phyloP scores from a whole-genome alignment of 2,797 vertebrate species.

The Huso huso region DNA sequence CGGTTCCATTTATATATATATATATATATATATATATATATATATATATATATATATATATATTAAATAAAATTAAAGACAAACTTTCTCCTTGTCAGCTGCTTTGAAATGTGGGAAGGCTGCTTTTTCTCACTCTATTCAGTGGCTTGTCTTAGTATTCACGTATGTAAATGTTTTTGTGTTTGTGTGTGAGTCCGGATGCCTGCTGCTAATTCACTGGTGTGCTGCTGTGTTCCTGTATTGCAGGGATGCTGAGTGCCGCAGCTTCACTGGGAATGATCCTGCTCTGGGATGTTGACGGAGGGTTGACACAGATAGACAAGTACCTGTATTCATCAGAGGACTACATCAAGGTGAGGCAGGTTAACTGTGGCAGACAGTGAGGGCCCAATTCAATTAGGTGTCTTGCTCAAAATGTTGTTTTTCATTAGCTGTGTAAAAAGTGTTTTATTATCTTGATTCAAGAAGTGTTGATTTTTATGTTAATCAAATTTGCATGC shows the following conservation, averaged over 20 bases:
- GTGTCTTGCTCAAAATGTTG: neutral
- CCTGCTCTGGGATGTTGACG: conserved; percentile 93
- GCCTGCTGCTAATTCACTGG: neutral
- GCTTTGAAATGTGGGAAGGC: no score
- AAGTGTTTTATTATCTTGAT: no score
- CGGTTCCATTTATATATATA: no score
- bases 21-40: no score
- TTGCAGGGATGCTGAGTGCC: conserved; percentile 88
- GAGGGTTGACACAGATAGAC: conserved; percentile 94
- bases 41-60: no score
- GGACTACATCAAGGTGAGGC: conserved; percentile 91
- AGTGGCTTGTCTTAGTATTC: no score
- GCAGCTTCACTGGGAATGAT: conserved; percentile 94
- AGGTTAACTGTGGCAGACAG: neutral
- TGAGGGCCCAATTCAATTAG: neutral
- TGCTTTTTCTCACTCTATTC: no score
- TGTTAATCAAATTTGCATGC: no score
- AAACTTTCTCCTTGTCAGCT: neutral
- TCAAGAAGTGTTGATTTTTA: no score
- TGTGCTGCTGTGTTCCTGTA: neutral
- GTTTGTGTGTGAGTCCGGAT: neutral
- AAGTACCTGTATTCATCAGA: conserved; percentile 97
- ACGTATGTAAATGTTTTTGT: no score
- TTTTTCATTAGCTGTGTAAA: no score
- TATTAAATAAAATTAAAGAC: neutral